Evolutionary conservation across 2,797 vertebrate genomes (phyloP).

Genomic region (Tangara arthus): DNA sequence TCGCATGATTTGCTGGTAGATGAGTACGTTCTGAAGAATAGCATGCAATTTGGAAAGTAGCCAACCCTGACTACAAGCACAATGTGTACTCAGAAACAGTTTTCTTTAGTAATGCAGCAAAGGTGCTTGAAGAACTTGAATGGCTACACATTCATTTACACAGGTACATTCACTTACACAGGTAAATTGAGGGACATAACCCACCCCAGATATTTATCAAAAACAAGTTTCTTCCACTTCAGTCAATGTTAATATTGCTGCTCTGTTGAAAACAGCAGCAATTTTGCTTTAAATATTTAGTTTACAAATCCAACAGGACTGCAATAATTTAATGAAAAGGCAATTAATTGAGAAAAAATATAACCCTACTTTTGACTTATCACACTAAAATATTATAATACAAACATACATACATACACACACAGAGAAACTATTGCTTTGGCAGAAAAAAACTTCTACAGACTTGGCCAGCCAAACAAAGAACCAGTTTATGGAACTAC

Average conservation of each 20-base stretch:
- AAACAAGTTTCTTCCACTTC: background rate
- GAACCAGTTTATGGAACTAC: background rate
- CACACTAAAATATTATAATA: background rate
- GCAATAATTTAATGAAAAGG: background rate
- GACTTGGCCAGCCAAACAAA: background rate
- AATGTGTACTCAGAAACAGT: background rate
- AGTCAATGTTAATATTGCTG: background rate
- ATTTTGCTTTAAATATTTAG: background rate
- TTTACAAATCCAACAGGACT: background rate
- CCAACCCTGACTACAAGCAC: background rate
- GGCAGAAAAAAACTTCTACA: background rate
- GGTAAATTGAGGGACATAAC: background rate
- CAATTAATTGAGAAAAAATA: background rate
- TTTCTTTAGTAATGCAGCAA: background rate
- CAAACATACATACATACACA: background rate
- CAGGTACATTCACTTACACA: background rate
- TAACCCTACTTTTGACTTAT: background rate
- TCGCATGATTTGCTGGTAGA: background rate
- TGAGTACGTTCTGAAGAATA: background rate
- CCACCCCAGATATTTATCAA: background rate
- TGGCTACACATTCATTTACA: too few relatives aligned
- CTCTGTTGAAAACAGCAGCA: background rate
- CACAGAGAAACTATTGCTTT: background rate
- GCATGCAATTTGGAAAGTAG: background rate
- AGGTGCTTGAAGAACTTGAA: background rate